Conservation (phyloP, 2,797 vertebrate species). For the Lerista edwardsae region DNA sequence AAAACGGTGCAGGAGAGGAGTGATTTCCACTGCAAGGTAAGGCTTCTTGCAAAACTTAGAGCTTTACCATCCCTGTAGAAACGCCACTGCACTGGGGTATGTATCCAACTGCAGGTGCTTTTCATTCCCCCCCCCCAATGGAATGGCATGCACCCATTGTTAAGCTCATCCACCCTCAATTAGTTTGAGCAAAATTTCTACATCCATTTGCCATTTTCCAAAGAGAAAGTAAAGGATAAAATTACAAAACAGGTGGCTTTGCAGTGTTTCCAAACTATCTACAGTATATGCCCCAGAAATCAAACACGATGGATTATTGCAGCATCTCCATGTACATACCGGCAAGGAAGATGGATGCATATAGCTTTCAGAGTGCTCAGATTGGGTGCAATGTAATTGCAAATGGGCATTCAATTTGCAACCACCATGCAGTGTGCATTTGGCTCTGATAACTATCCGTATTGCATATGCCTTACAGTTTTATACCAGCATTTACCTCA, state of each 20-base stretch:
- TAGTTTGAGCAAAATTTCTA: not conserved
- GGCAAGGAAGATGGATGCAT: not conserved
- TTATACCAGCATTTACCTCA: not conserved
- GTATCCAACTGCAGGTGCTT: not conserved
- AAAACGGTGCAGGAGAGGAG: no score
- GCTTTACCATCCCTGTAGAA: no score
- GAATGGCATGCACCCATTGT: not conserved
- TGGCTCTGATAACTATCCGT: not conserved
- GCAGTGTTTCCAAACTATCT: not conserved
- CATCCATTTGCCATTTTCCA: not conserved
- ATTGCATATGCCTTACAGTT: not conserved
- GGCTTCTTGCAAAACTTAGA: no score
- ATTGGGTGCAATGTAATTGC: not conserved
- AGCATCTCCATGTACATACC: not conserved
- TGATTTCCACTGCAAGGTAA: no score
- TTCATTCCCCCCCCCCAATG: not conserved
- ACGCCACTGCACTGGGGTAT: no score
- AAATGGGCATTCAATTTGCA: not conserved
- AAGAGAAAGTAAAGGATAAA: not conserved
- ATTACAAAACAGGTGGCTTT: not conserved
- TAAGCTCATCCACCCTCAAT: not conserved
- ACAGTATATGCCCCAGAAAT: not conserved
- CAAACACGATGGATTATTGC: not conserved
- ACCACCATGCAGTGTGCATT: no score
- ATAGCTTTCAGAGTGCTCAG: no score